These are phyloP conservation scores for Actinia equina DNA, from an alignment of 64 coral and sea anemone genomes.

Conservation along the genomic window DNA sequence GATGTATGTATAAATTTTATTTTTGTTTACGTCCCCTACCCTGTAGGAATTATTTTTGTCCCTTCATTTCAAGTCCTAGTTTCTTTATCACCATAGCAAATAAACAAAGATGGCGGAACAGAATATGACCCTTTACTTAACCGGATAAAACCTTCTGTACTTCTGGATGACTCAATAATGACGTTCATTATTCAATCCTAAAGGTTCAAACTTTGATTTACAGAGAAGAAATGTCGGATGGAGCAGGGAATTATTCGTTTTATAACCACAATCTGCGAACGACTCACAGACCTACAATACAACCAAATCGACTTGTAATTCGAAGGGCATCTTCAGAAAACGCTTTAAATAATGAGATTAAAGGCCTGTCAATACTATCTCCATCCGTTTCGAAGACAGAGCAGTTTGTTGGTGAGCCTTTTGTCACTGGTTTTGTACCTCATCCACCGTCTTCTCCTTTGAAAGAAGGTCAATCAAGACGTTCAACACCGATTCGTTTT, in stretches of 20 bases:
- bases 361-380: slow-evolving; percentile 58
- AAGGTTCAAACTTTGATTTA: neutral
- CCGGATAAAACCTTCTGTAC: neutral
- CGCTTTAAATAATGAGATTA: slow-evolving; percentile 21
- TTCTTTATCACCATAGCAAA: slow-evolving; percentile 27
- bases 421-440: slow-evolving; percentile 44
- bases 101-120: slow-evolving; percentile 47
- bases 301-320: slow-evolving; percentile 40
- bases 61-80: neutral
- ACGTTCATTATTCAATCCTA: neutral
- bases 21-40: neutral
- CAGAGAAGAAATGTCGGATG: slow-evolving; percentile 36
- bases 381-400: slow-evolving; percentile 22
- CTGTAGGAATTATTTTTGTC: neutral
- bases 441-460: slow-evolving; percentile 70
- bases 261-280: slow-evolving; percentile 60
- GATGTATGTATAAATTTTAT: neutral
- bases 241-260: slow-evolving; percentile 81
- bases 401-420: slow-evolving; percentile 18
- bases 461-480: slow-evolving; percentile 6
- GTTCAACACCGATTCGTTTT: slow-evolving; percentile 44
- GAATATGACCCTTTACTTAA: neutral
- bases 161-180: neutral
- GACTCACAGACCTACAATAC: slow-evolving; percentile 33
- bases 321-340: slow-evolving; percentile 45